Conservation (phyloP, 2,888 invertebrate genomes). For the Mylabris sibirica region DNA sequence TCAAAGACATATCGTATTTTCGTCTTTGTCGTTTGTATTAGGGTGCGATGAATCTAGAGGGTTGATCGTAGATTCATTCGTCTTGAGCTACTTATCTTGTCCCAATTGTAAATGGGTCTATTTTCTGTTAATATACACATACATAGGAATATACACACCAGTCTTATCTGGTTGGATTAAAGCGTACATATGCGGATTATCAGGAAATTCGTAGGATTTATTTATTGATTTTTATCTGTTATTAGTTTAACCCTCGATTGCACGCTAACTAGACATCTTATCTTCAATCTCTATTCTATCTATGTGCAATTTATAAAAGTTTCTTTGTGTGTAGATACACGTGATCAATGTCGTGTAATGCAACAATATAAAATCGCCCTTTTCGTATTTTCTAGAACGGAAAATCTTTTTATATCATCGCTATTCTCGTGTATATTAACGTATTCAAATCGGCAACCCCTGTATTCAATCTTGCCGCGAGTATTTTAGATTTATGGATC, state of each 20-base stretch:
- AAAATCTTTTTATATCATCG: slow-evolving; percentile 27
- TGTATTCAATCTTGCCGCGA: no score
- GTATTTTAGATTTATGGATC: no score
- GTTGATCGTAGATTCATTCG: no score
- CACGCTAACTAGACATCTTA: not conserved
- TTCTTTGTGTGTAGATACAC: not conserved
- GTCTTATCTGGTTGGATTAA: not conserved
- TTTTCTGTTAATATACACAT: not conserved
- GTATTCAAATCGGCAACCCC: no score
- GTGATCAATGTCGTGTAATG: not conserved
- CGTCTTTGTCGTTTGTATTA: no score
- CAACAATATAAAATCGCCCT: not conserved
- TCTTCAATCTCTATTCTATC: not conserved
- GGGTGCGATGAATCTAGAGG: not conserved
- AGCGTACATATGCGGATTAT: not conserved
- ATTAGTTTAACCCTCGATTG: not conserved
- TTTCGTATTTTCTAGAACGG: slow-evolving; percentile 15
- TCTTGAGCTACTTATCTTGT: not conserved
- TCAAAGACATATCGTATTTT: not conserved
- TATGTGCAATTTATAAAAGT: not conserved
- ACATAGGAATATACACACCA: not conserved
- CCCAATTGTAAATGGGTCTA: not conserved
- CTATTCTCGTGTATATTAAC: slow-evolving; percentile 17
- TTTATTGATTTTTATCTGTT: not conserved
- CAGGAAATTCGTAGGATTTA: not conserved